Evolutionary conservation across 2,113 vertebrate genomes (phyloP), one percentile per base, ranked within the genome.

Genomic region (Condylura cristata): DNA sequence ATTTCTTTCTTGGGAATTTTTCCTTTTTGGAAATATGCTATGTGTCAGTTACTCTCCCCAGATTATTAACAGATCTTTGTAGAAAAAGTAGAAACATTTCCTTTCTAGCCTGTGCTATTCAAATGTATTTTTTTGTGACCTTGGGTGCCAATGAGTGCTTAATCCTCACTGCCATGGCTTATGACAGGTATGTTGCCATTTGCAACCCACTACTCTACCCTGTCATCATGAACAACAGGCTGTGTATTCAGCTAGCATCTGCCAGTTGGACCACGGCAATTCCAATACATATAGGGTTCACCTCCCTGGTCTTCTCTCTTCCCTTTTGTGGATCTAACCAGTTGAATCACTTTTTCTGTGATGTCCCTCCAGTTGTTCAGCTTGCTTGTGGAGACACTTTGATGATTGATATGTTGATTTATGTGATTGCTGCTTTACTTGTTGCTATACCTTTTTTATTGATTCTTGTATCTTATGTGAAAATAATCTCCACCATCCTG

Each of bases 1-100:
- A 97, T 37, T 96, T 93, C 91, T 96, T 96, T 22, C 85, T 97
- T 16, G 28, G 91, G 10, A 96, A 97, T 37, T 96, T 97, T 87
- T 97, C 97, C 24, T 96, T 68, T 18, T 81, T 94, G 14, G 96
- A 96, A 93, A 96, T 96, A 39, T 24, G 87, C 79, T 96, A 39
- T 24, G 87, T 82, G 2, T 94, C 93, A 9, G 85, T 95, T 17
- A 96, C 75, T 61, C 14, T 92, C 1, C 97, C 96, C 46, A 96
- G 90, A 60, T 90, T 97, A 63, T 48, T 97, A 81, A 32, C 17
- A 89, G 92, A 95, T 79, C 85, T 97, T 28, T 78, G 53, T 30
- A 90, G 51, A 84, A 46, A 83, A 84, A 86, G 26, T 0, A 92
- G 81, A 76, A 76, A 7, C 1, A 93, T 97, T 74, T 96, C 94